Conservation (phyloP, 1,140 invertebrate genomes). For the Cydia amplana region DNA sequence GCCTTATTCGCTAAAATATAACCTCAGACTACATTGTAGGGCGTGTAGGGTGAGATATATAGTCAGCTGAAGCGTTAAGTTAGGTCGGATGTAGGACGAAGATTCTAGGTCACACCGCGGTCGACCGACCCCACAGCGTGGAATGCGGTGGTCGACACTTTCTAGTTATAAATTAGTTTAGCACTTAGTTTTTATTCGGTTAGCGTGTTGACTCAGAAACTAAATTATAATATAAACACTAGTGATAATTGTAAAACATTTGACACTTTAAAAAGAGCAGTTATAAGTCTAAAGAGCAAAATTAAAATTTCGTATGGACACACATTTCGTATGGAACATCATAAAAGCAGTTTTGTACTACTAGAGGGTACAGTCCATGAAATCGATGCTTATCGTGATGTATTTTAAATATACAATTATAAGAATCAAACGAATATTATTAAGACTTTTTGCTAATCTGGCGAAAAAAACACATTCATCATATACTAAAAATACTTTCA, state of each 20-base stretch:
- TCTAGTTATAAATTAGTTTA: background rate
- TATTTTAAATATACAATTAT: background rate
- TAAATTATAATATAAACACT: background rate
- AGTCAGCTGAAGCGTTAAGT: background rate
- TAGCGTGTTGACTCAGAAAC: background rate
- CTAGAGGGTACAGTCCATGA: no score
- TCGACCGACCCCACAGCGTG: conserved; percentile 4
- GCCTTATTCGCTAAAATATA: background rate
- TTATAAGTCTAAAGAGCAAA: background rate
- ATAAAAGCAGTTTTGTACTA: background rate
- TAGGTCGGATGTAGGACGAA: conserved; percentile 10
- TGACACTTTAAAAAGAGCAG: background rate
- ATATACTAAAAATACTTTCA: background rate
- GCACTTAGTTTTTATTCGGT: background rate
- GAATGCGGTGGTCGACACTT: conserved; percentile 20
- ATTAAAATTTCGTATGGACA: background rate
- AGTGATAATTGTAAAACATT: background rate
- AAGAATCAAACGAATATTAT: background rate
- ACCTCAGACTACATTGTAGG: conserved; percentile 1
- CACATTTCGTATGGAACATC: no score
- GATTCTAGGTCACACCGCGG: conserved; percentile 29
- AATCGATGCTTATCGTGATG: no score
- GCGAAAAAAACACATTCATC: no score
- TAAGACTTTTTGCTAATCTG: background rate
- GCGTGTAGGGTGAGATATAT: background rate